Evolutionary conservation across 1,140 invertebrate genomes (phyloP), one percentile per base, ranked within the genome.

Genomic region (Scaptodrosophila lebanonensis): DNA sequence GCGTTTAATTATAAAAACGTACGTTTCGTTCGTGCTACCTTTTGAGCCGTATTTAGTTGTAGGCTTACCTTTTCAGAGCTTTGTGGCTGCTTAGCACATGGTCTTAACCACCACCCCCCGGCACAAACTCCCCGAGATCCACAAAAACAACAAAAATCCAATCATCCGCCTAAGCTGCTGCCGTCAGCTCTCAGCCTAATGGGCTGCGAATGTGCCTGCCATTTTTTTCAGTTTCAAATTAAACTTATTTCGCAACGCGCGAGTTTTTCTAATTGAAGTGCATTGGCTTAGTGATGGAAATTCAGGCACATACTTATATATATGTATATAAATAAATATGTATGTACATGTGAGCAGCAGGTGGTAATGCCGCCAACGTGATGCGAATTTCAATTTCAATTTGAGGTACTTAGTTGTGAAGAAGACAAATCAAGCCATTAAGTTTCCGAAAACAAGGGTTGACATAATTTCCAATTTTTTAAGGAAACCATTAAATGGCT

Each of bases 181-280:
- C 22, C 39, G 20, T 40, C 43, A 42, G 45, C 29, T 3, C n/a
- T n/a, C 8, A 4, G 12, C 12, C 6, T 33, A 33, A 11, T 9
- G 3, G 12, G 47, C 61, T 36, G 58, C 70, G 71, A 75, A n/a
- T n/a, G n/a, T n/a, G n/a, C n/a, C n/a, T n/a, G n/a, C n/a, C n/a
- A n/a, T n/a, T n/a, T n/a, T n/a, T n/a, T n/a, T n/a, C n/a, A 38
- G 13, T 15, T 38, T 38, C 7, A 38, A 38, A 12, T 38, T 12
- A 13, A 33, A 33, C 12, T 33, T n/a, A n/a, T n/a, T n/a, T n/a
- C n/a, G n/a, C n/a, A n/a, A n/a, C n/a, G n/a, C n/a, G n/a, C n/a
- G n/a, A n/a, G n/a, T n/a, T 51, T 72, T 79, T 75, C 48, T 82
- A 82, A 82, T 79, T 79, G 60, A 79, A 82, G 82, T 69, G 75